phyloP scores from a whole-genome alignment of 1,140 invertebrate species.

The Cylas formicarius region DNA sequence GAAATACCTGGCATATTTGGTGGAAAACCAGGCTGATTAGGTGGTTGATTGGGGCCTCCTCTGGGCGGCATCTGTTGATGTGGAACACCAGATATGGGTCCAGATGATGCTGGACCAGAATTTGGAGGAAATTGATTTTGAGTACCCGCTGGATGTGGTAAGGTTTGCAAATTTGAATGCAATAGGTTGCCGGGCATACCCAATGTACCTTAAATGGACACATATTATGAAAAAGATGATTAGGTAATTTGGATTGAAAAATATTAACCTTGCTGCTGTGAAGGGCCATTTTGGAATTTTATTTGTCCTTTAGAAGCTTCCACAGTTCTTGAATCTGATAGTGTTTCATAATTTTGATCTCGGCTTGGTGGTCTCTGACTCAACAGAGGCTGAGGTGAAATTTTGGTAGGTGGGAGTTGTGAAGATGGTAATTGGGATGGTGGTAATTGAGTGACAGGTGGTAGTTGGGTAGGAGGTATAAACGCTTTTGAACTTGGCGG shows the following conservation, averaged over 20 bases:
- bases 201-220: background rate
- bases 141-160: background rate
- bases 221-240: background rate
- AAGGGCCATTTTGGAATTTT: too few relatives aligned
- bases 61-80: background rate
- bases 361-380: too few relatives aligned
- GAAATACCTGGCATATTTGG: slow-evolving; percentile 5
- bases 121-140: slow-evolving; percentile 10
- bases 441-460: too few relatives aligned
- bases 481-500: too few relatives aligned
- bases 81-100: slow-evolving; percentile 2
- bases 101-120: slow-evolving; percentile 1
- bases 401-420: too few relatives aligned
- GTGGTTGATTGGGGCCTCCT: slow-evolving; percentile 12
- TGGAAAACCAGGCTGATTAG: slow-evolving; percentile 5
- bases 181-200: background rate
- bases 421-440: too few relatives aligned
- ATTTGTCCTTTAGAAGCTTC: too few relatives aligned
- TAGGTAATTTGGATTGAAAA: slow-evolving; percentile 12
- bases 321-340: too few relatives aligned
- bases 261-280: too few relatives aligned
- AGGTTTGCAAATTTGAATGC: slow-evolving; percentile 4
- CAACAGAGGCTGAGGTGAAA: too few relatives aligned
- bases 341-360: too few relatives aligned
- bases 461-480: too few relatives aligned